Evolutionary conservation across 2,113 vertebrate species (phyloP).

Genomic region (Pseudonaja textilis): DNA sequence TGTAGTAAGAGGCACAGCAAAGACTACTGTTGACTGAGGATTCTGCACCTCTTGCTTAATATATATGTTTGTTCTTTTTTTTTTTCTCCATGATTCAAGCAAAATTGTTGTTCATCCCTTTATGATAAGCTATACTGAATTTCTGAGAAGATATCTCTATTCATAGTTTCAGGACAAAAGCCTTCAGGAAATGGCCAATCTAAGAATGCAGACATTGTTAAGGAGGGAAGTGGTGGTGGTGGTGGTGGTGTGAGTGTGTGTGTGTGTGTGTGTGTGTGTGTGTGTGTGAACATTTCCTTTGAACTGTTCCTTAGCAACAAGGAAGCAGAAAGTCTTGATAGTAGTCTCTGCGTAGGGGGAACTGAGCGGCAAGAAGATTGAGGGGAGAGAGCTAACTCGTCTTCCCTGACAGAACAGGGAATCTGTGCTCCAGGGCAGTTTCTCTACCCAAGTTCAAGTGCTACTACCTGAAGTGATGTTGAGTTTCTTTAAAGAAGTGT

Average conservation of each 20-base stretch:
- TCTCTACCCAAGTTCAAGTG: not conserved
- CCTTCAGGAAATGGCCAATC: not conserved
- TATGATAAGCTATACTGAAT: not conserved
- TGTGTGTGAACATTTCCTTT: not conserved
- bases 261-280: no score
- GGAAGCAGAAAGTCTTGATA: not conserved
- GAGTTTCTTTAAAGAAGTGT: not conserved
- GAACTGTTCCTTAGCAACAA: conserved; percentile 2
- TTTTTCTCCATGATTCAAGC: not conserved
- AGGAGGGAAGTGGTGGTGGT: not conserved
- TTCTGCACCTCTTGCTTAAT: not conserved
- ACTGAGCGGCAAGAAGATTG: not conserved
- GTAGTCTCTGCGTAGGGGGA: not conserved
- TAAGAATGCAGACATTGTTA: not conserved
- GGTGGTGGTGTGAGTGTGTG: no score
- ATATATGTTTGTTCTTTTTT: not conserved
- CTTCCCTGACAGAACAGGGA: not conserved
- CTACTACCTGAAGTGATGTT: not conserved
- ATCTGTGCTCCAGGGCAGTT: not conserved
- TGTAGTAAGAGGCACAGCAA: not conserved
- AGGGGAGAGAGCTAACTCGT: not conserved
- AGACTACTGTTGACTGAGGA: not conserved
- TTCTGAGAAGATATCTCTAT: not conserved
- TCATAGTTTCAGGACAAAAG: not conserved
- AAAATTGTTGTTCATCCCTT: not conserved